These are phyloP conservation scores for Resseliella maxima DNA, from an alignment of 2,888 invertebrate genomes.

Conservation along the genomic window DNA sequence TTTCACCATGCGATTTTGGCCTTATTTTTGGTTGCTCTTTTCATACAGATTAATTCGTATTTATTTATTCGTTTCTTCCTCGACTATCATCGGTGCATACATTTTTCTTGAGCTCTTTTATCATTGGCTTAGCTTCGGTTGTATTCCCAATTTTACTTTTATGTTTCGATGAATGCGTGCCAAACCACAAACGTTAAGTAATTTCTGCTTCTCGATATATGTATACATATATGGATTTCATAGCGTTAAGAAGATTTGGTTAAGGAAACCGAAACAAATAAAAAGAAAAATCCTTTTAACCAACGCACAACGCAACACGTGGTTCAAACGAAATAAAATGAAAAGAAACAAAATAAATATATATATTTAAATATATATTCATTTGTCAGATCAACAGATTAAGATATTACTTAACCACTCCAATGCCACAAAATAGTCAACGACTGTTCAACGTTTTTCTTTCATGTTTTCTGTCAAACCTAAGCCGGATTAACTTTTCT, in stretches of 20 bases:
- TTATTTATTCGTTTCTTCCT: constrained; percentile 1
- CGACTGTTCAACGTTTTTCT: neutral
- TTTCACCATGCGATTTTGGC: neutral
- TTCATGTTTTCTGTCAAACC: neutral
- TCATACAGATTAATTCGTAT: constrained; percentile 23
- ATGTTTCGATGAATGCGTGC: neutral
- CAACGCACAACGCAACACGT: constrained; percentile 14
- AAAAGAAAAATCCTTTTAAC: neutral
- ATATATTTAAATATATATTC: neutral
- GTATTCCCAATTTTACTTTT: neutral
- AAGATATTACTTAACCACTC: neutral
- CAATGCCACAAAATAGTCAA: neutral
- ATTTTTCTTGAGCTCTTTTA: neutral
- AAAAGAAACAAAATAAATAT: too few relatives aligned
- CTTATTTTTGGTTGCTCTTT: neutral
- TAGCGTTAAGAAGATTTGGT: too few relatives aligned
- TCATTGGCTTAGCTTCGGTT: neutral
- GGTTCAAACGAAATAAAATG: neutral
- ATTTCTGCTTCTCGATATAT: constrained; percentile 5
- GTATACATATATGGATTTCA: too few relatives aligned
- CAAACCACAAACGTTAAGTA: neutral
- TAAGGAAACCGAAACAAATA: too few relatives aligned
- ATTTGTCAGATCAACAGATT: constrained; percentile 19
- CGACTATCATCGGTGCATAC: neutral
- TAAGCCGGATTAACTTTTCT: constrained; percentile 4